Base-by-base conservation (phyloP, 2,888 invertebrate species). In the Pteria penguin region DNA sequence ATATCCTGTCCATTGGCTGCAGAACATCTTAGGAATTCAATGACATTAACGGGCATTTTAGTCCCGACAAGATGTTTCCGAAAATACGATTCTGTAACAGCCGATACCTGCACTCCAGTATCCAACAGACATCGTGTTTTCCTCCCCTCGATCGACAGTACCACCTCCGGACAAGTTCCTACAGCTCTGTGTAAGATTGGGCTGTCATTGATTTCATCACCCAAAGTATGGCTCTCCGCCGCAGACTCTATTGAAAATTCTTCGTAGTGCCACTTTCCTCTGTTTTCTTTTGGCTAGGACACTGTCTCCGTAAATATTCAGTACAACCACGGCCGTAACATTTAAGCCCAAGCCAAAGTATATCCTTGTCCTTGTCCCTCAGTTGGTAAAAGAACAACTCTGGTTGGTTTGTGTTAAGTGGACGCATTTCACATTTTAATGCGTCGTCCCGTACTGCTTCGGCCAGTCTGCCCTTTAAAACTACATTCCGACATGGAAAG, bases 71-170 rank as follows among this genome's bases (percentile, higher is more conserved):
- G 4, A 33, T 69, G 58, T 11, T 58, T 60, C 57, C 69, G 26
- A 29, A 52, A 69, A 33, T 54, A 69, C n/a, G 60, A 70, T 26
- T 70, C 73, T 65, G 73, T 73, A 4, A 76, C 58, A 2, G 76
- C 68, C 2, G 76, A 76, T 0, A 76, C 76, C 52, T 76, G 76
- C 29, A 67, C 72, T 14, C 67, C 72, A 18, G 72, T 76, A 58
- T 76, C 72, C 27, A 76, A 36, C 45, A 76, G 62, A 67, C 72
- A 76, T 14, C 55, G 14, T 1, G 67, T 29, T 11, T 66, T 62
- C 14, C 22, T 24, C 18, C 67, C 61, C 61, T 55, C 52, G 1
- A 75, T 1, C 18, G 45, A 55, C 2, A 75, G 58, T 4, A 27
- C 27, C 14, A 72, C 55, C 29, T 75, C 63, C 14, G 78, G 78